A percentile compares a stretch with the other conserved stretches of the same genome.
Conservation (phyloP, 2,888 invertebrate genomes). For the Campopleginae sp. region DNA sequence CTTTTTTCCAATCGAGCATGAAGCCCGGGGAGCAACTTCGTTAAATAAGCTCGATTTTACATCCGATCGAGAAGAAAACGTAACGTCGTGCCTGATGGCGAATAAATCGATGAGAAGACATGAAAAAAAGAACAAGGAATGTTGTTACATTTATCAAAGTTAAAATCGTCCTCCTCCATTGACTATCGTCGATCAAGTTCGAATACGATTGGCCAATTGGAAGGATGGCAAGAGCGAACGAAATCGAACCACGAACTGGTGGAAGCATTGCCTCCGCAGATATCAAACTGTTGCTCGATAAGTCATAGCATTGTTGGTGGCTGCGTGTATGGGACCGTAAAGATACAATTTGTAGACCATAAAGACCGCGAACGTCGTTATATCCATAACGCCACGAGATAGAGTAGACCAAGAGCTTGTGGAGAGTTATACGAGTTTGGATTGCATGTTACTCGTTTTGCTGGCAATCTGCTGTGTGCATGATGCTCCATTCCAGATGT, state of each 20-base stretch:
- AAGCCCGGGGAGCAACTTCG: no score
- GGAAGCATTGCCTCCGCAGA: slow-evolving; percentile 53
- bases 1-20: background rate
- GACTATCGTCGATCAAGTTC: slow-evolving; percentile 23
- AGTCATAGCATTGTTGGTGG: slow-evolving; percentile 66
- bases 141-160: background rate
- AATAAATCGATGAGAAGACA: background rate
- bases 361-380: slow-evolving; percentile 66
- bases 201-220: background rate
- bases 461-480: slow-evolving; percentile 43
- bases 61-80: background rate
- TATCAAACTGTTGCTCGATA: slow-evolving; percentile 71
- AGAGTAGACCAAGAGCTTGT: slow-evolving; percentile 32
- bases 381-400: slow-evolving; percentile 56
- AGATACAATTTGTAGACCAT: slow-evolving; percentile 75
- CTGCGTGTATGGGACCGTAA: slow-evolving; percentile 68
- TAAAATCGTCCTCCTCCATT: background rate
- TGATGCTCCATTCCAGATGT: slow-evolving; percentile 28
- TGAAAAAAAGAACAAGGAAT: background rate
- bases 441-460: slow-evolving; percentile 47
- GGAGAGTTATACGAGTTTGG: slow-evolving; percentile 47
- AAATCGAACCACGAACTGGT: slow-evolving; percentile 42
- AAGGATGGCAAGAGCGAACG: slow-evolving; percentile 13
- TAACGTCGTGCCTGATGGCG: no score
- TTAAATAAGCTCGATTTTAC: no score